Evolutionary conservation across 1,140 invertebrate genomes (phyloP).

Genomic region (Drosophila tsacasi): DNA sequence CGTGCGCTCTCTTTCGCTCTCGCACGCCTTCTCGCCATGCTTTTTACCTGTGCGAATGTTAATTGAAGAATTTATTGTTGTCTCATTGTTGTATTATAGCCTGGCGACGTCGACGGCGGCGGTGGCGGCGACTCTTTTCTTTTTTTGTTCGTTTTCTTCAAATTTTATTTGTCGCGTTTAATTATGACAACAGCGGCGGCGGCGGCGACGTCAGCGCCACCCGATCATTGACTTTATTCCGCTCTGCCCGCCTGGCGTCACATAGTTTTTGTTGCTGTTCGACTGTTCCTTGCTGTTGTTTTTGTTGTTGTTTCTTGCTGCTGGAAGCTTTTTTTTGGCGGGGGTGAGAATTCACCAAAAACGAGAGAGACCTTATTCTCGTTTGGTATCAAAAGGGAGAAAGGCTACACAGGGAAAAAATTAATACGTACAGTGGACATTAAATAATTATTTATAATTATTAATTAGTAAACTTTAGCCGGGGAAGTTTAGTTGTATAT

Average conservation of each 20-base stretch:
- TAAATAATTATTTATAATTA: neutral
- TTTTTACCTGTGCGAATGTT: slow-evolving; percentile 81
- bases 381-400: slow-evolving; percentile 51
- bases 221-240: slow-evolving; percentile 74
- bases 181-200: slow-evolving; percentile 70
- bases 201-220: slow-evolving; percentile 31
- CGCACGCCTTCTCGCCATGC: slow-evolving; percentile 47
- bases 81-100: slow-evolving; percentile 80
- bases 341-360: slow-evolving; percentile 26
- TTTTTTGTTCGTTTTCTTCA: slow-evolving; percentile 60
- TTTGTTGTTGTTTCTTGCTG: slow-evolving; percentile 23
- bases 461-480: neutral
- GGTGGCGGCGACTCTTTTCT: slow-evolving; percentile 40
- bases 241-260: slow-evolving; percentile 50
- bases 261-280: slow-evolving; percentile 34
- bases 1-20: slow-evolving; percentile 6
- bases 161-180: slow-evolving; percentile 83
- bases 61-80: slow-evolving; percentile 84
- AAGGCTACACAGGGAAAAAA: slow-evolving; percentile 15
- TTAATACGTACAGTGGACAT: neutral
- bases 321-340: slow-evolving; percentile 15
- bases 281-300: slow-evolving; percentile 25
- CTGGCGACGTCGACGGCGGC: slow-evolving; percentile 51
- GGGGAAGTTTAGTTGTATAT: neutral
- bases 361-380: slow-evolving; percentile 21